A percentile compares a stretch with the other conserved stretches of the same genome.
phyloP scores from a whole-genome alignment of 2,888 invertebrate genomes.

The Idaea biselata region DNA sequence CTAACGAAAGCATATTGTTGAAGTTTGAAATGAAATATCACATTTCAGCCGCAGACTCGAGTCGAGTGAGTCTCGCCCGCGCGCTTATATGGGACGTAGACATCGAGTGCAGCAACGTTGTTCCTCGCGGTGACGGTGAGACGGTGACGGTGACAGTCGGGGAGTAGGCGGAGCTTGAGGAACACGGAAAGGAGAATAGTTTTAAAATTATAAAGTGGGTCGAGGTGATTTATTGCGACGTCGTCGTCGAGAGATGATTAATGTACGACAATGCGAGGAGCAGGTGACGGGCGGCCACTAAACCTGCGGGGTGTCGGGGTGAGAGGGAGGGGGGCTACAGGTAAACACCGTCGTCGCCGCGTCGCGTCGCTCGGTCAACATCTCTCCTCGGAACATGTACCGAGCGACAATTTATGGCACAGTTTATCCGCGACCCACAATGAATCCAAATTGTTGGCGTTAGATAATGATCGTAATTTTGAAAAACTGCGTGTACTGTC shows the following conservation, averaged over 20 bases:
- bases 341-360: slow-evolving; percentile 7
- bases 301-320: slow-evolving; percentile 14
- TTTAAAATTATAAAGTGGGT: slow-evolving; percentile 38
- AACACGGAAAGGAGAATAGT: slow-evolving; percentile 29
- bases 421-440: slow-evolving; percentile 3
- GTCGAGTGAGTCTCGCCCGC: background rate
- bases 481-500: background rate
- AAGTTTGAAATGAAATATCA: background rate
- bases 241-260: slow-evolving; percentile 23
- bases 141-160: background rate
- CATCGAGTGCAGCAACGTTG: no score
- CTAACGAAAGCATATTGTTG: background rate
- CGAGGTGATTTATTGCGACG: slow-evolving; percentile 37
- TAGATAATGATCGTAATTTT: background rate
- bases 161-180: background rate
- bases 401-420: slow-evolving; percentile 1
- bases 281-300: slow-evolving; percentile 16
- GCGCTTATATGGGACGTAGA: no score
- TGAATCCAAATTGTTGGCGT: background rate
- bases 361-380: slow-evolving; percentile 1
- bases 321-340: slow-evolving; percentile 5
- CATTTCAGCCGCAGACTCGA: background rate
- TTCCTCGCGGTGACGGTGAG: no score
- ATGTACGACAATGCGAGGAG: slow-evolving; percentile 19
- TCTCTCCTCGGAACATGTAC: background rate